Base-by-base conservation (phyloP, 2,797 vertebrate species). In the Cossypha dichroa region DNA sequence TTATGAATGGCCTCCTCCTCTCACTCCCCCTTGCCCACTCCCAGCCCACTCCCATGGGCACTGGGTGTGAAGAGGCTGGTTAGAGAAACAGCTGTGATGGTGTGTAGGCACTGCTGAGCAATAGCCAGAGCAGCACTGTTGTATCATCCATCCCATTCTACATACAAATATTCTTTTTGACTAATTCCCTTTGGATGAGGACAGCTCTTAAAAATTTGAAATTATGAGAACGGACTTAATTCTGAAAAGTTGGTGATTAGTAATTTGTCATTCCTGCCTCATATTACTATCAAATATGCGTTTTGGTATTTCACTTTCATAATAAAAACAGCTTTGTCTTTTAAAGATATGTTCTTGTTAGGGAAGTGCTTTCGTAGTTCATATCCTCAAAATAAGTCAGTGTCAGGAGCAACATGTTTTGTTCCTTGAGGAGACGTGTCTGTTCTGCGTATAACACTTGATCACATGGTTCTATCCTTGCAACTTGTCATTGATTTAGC, bases 41-140 rank as follows among this genome's bases (percentile, higher is more conserved):
- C 14, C 17, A 36, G 29, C 9, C 10, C 26, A 5, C 9, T 73
- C 33, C 5, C 9, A 16, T 49, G 73, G 9, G 9, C 4, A 6
- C 4, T 13, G 4, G 6, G 3, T 4, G 8, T 0, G 0, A 36
- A 43, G 11, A 31, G 4, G 4, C 29, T 43, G 41, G 7, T 10
- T 25, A 41, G 41, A 79, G 33, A 70, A 21, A n/a, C 5, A 66
- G 14, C 5, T 1, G 0, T 19, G 45, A 46, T 16, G 7, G 5
- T 62, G 10, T 34, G 12, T 20, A 58, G 64, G 15, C 5, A 29
- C 23, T 72, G 79, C 36, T 68, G 16, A 54, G 9, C 0, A 1
- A 60, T 6, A 46, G 8, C 11, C 33, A 48, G 15, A n/a, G n/a
- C n/a, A 58, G 13, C 29, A 51, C 1, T 36, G 14, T 1, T 36